Base-by-base conservation (phyloP, 1,140 invertebrate species). In the Steinernema khuongi region DNA sequence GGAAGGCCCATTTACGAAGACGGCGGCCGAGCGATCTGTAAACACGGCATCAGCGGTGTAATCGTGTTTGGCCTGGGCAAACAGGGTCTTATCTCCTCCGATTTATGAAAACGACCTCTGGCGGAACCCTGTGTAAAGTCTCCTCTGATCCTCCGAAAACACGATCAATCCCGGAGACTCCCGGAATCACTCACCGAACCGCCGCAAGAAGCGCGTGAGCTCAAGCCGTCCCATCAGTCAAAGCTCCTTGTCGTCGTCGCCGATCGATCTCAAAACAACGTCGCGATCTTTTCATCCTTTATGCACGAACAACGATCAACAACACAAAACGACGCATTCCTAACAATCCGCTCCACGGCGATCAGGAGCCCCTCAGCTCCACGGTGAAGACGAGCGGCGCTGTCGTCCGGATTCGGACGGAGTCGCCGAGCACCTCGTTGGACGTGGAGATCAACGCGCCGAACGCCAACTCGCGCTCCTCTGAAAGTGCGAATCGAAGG, bases 191-290 rank as follows among this genome's bases (percentile, higher is more conserved):
- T 60, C 50, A 60, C 50, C 50, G 19, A 60, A 60, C 4, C 22
- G 50, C 50, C 19, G 50, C 50, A 60, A 26, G 26, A 60, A 60
- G 50, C 50, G 50, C 7, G 50, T 60, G 26, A 60, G 4, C 50
- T 60, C 50, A 14, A 60, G 50, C 26, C 50, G 50, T 60, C 50
- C 50, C 50, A 60, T 60, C 26, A 7, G 50, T 60, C 26, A 60
- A 14, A 11, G 50, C 50, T 60, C 4, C 50, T 60, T 60, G 50
- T 41, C n/a, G 36, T n/a, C 36, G 36, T 22, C 50, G 50, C 11
- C 50, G 26, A 60, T 60, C 50, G 50, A 60, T 60, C 19, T 26
- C 50, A 60, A 60, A 60, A 60, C 50, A 60, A 60, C 50, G 19
- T 7, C 11, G 26, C 50, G 50, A 60, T 60, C 22, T 60, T 26